Evolutionary conservation across 1,140 invertebrate species (phyloP), one percentile per base, ranked within the genome.

Genomic region (Aethina tumida): DNA sequence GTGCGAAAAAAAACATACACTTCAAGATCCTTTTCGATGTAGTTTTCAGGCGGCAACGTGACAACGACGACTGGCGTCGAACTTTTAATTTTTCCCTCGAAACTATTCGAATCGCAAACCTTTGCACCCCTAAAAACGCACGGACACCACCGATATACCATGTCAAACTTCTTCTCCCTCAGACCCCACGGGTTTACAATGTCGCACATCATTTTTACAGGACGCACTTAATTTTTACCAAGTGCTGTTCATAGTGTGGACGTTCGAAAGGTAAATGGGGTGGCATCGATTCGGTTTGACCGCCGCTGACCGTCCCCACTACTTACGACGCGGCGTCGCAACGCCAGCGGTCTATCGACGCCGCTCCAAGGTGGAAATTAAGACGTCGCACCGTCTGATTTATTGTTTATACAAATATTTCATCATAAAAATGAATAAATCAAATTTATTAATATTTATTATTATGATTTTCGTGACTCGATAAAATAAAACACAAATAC

Each of bases 111-210:
- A 20, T 49, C 42, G 9, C 40, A 18, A 19, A 51, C 26, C 39
- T 46, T 52, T 21, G 36, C 8, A 12, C 19, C 34, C 10, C 37
- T 35, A n/a, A 30, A 35, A 12, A 45, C 25, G 16, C 37, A 41
- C 4, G 43, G 36, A 28, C 43, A 48, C 31, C 45, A 45, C 14
- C 26, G 34, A 10, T 28, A 41, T 35, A 46, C 25, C 33, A 35
- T 9, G 25, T 21, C 8, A 24, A 19, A 29, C 10, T 29, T 32
- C n/a, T 33, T 24, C 9, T 48, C 45, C 21, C 38, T 35, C 8
- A 52, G 28, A 19, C 49, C 49, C 49, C 49, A 52, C 2, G 43
- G 45, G 19, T 52, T 50, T 1, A 24, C 28, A 4, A 45, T 14
- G 20, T 42, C 45, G 15, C n/a, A n/a, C n/a, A n/a, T n/a, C n/a